Evolutionary conservation across 1,140 invertebrate species (phyloP).

Genomic region (Camponotus vicinus): DNA sequence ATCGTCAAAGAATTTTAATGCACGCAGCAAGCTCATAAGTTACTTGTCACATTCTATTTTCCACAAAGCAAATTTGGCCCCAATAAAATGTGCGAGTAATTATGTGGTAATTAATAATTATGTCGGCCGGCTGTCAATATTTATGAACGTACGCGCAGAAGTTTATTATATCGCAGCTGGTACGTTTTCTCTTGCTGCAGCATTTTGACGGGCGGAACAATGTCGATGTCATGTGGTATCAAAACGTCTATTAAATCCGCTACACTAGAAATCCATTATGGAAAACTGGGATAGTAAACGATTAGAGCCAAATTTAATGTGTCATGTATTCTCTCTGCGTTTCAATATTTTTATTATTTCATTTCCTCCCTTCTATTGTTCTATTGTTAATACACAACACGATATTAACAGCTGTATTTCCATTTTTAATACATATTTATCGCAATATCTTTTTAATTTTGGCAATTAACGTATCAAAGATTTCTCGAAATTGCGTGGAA

Average conservation of each 20-base stretch:
- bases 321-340: neutral
- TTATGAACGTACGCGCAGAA: conserved; percentile 50
- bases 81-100: conserved; percentile 57
- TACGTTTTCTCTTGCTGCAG: conserved; percentile 32
- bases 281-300: conserved; percentile 51
- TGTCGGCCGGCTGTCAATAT: conserved; percentile 49
- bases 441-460: neutral
- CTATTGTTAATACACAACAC: too few species aligned
- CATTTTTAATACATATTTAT: neutral
- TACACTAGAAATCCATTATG: conserved; percentile 59
- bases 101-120: conserved; percentile 60
- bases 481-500: neutral
- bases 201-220: conserved; percentile 51
- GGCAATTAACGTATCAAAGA: neutral
- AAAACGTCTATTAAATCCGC: conserved; percentile 49
- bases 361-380: neutral
- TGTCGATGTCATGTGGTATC: conserved; percentile 45
- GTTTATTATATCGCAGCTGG: conserved; percentile 47
- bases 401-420: neutral
- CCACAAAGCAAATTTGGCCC: conserved; percentile 30
- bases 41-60: conserved; percentile 37
- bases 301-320: conserved; percentile 46
- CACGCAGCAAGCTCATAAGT: conserved; percentile 49
- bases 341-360: conserved; percentile 14
- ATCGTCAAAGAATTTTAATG: conserved; percentile 45